Evolutionary conservation across 2,113 vertebrate genomes (phyloP), one percentile per base, ranked within the genome.

Genomic region (Sakesphorus luctuosus): DNA sequence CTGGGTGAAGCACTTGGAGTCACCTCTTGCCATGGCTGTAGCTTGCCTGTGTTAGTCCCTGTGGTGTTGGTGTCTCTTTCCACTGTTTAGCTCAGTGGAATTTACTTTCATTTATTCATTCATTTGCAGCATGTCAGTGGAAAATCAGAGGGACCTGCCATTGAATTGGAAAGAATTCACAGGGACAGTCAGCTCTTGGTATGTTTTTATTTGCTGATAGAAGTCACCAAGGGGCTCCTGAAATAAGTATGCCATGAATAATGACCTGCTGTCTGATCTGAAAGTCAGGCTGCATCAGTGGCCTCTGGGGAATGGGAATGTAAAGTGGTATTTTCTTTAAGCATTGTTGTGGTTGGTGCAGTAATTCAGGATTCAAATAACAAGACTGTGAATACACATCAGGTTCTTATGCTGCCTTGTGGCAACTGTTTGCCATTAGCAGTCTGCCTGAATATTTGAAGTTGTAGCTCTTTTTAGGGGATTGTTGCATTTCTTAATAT

Each of bases 91-190:
- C 84, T 97, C 93, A 40, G 83, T 86, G 97, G 97, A 97, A 98
- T 98, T 97, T 94, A 96, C 94, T 95, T 96, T 96, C 89, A 96
- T 97, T 97, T 89, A 96, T 95, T 97, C 90, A 91, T 95, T 97
- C 95, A 92, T 97, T 97, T 95, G 79, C 93, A 97, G 93, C 90
- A 95, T 89, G 96, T 66, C 90, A 97, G 90, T 90, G 96, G 96
- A 97, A 97, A 97, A 94, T 96, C 1, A 0, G 95, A 96, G 93
- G 92, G 91, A 97, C 91, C 94, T 94, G 89, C 90, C 93, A 92
- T 23, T 97, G 96, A 96, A 77, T 96, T 96, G 96, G 96, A 97
- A 98, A 87, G 82, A 97, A 96, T 96, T 93, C 83, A 76, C 36
- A 88, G 76, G 80, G 86, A 85, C 89, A 67, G 75, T 87, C 82